These are phyloP conservation scores for Muntiacus muntjak DNA, from an alignment of 2,113 vertebrate genomes.

Conservation along the genomic window DNA sequence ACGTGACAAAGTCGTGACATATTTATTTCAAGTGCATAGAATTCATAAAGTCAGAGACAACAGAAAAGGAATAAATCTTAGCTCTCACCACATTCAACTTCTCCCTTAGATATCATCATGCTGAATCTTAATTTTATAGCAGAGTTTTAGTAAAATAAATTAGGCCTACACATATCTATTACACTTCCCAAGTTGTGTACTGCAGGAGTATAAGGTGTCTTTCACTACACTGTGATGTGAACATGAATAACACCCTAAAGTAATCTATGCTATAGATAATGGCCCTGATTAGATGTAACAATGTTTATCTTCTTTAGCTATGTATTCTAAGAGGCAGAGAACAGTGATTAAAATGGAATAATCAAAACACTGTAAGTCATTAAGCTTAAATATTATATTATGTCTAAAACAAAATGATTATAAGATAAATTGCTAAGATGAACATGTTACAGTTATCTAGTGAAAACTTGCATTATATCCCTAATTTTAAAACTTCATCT, in stretches of 20 bases:
- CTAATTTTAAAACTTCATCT: slow-evolving; percentile 1
- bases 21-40: background rate
- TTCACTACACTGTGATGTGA: background rate
- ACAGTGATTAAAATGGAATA: background rate
- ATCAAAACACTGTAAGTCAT: background rate
- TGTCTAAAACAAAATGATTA: background rate
- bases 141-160: background rate
- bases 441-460: background rate
- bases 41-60: background rate
- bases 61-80: background rate
- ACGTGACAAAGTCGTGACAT: background rate
- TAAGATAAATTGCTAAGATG: slow-evolving; percentile 8
- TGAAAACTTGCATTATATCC: background rate
- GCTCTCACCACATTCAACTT: background rate
- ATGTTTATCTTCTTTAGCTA: background rate
- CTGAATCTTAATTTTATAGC: background rate
- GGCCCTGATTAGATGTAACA: background rate
- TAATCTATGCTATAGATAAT: background rate
- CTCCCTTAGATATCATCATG: background rate
- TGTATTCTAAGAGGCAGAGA: background rate
- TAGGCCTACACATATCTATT: background rate
- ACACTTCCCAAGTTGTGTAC: background rate
- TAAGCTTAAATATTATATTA: background rate
- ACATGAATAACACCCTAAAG: background rate
- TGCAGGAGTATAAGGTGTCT: background rate